Base-by-base conservation (phyloP, 2,797 vertebrate species). In the Eremophila alpestris region DNA sequence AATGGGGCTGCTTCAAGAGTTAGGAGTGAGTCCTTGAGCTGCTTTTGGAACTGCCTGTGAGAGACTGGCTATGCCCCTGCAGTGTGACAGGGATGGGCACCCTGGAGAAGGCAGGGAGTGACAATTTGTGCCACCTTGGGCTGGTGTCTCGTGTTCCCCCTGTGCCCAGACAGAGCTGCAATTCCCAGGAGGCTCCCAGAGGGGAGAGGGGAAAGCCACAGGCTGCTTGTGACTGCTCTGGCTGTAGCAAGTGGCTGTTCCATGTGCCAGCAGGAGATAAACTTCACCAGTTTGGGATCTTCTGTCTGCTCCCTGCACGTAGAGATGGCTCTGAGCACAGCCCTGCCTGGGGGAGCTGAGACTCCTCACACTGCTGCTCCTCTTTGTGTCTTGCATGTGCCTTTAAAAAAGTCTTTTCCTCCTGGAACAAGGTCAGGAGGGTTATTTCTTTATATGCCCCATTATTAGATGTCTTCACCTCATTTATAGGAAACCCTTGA, bases 381-480 rank as follows among this genome's bases (percentile, higher is more conserved):
- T 45, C 6, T 23, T 11, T 11, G 21, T 30, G 29, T n/a, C 45
- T 69, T 60, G 45, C 22, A 32, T 48, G 16, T 6, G 32, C 40
- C 26, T 71, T 40, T 26, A 29, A 8, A 5, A 5, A 16, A 24
- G 16, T 8, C 4, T 67, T 77, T 58, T 34, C 30, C 36, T 89
- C 18, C 15, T 65, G 16, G 56, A 83, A 67, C 38, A 87, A 87
- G 64, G 60, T 77, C 64, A 49, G 36, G 54, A 89, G 11, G 30
- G n/a, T 56, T 83, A 10, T 52, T 92, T 87, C 83, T 80, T 85
- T 19, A 34, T 64, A 41, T 83, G n/a, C 11, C 88, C n/a, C 32
- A 29, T 27, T 81, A 54, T 85, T 60, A 62, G 41, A 34, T 67
- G 93, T 91, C 30, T 92, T 92, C 1, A 10, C 20, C 40, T 56